Base-by-base conservation (phyloP, 1,140 invertebrate genomes). In the Coelopa frigida region DNA sequence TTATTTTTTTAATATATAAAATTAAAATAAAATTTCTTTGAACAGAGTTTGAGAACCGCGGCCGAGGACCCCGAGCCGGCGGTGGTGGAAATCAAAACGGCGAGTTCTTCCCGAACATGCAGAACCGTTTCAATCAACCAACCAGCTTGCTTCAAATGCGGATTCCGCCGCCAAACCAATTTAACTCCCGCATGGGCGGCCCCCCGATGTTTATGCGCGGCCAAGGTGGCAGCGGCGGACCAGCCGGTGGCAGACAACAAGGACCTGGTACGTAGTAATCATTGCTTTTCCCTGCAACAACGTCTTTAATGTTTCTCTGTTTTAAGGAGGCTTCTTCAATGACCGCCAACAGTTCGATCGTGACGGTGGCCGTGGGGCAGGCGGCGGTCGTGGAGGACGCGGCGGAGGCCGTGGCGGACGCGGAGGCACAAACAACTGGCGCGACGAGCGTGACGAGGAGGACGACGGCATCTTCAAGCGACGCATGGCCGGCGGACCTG, bases 341-440 rank as follows among this genome's bases (percentile, higher is more conserved):
- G 59, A 72, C 52, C 50, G 64, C 26, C 55, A 61, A 50, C 57
- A 59, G 49, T 59, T 74, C 35, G 60, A 65, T 23, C 71, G 73
- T 36, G 64, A 72, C 35, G 64, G 62, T 31, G 70, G 72, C 29
- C 59, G 65, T 0, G 55, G 64, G 26, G 56, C 59, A 23, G 58
- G 66, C 20, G 61, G 70, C 5, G 71, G 72, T 12, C 68, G 72
- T 33, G 29, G 65, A 62, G 23, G 52, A 40, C 12, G 38, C 55
- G 21, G 68, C 59, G 22, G 61, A 27, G 55, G 57, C 31, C 67
- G 73, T 45, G 53, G 52, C 36, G 44, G 66, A 61, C 24, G 54
- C 46, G 18, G 50, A 52, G n/a, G 45, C 32, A 39, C 42, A 35
- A 32, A 48, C 37, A 48, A 62, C 43, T 60, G 59, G 63, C 57